These are phyloP conservation scores for Eristalis intricaria DNA, from an alignment of 2,888 invertebrate genomes.

Conservation along the genomic window DNA sequence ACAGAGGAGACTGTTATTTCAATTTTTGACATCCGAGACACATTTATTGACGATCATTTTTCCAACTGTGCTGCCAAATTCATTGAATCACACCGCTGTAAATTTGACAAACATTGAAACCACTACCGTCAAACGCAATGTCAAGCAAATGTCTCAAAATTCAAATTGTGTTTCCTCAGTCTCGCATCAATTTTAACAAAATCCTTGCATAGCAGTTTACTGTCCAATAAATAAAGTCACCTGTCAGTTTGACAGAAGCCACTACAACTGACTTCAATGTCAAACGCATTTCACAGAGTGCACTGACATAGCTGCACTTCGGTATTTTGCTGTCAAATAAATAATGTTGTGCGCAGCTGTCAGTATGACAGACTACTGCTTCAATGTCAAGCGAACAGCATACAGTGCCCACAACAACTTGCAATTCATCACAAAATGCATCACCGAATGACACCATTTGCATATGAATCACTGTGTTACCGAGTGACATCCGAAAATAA, in stretches of 20 bases:
- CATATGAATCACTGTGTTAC: not conserved
- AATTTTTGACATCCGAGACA: not conserved
- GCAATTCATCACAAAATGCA: not conserved
- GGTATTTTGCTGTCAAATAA: not conserved
- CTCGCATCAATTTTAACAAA: no score
- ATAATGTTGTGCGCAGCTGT: no score
- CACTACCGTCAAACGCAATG: not conserved
- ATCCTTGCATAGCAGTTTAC: no score
- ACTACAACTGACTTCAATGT: not conserved
- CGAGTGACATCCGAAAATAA: not conserved
- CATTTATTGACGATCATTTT: not conserved
- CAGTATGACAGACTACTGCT: not conserved
- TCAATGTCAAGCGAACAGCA: not conserved
- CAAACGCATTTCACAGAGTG: not conserved
- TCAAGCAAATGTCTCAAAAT: not conserved
- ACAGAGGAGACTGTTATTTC: not conserved
- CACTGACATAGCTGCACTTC: not conserved
- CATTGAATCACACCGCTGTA: not conserved
- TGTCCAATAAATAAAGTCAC: no score
- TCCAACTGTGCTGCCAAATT: not conserved
- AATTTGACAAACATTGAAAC: not conserved
- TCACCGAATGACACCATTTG: not conserved
- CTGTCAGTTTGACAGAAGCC: no score
- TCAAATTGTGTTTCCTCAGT: not conserved
- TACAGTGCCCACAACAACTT: no score